Conservation (phyloP, 1,140 invertebrate species). For the Cotesia chilonis region DNA sequence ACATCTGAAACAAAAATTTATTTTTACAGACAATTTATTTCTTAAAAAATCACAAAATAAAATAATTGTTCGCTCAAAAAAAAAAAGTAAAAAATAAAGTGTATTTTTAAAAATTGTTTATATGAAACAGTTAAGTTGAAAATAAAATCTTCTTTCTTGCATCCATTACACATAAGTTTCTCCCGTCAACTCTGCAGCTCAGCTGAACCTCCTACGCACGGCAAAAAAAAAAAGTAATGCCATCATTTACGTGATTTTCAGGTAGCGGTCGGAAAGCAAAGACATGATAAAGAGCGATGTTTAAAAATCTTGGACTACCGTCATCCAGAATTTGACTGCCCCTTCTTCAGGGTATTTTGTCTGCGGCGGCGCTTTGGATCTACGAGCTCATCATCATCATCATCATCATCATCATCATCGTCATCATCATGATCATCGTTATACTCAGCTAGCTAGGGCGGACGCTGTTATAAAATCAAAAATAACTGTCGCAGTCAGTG, state of each 20-base stretch:
- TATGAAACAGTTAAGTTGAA: no score
- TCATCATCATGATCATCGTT: neutral
- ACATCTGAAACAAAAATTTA: neutral
- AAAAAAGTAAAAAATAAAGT: no score
- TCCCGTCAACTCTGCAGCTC: no score
- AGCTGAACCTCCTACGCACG: neutral
- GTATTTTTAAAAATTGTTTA: no score
- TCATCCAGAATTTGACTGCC: neutral
- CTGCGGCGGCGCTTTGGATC: slow-evolving; percentile 30
- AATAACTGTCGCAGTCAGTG: slow-evolving; percentile 62
- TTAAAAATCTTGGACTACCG: neutral
- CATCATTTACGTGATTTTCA: slow-evolving; percentile 1
- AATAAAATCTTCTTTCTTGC: no score
- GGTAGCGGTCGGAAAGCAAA: neutral
- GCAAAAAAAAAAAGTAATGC: slow-evolving; percentile 8
- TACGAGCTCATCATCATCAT: slow-evolving; percentile 15
- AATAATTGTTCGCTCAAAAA: no score
- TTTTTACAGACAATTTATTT: no score
- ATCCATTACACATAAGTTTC: no score
- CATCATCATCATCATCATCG: neutral
- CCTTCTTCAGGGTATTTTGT: slow-evolving; percentile 18
- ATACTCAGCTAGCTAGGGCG: slow-evolving; percentile 19
- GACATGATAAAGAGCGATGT: neutral
- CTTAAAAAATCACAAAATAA: no score
- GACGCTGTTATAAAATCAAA: slow-evolving; percentile 54